Evolutionary conservation across 2,113 vertebrate genomes (phyloP).

Genomic region (Halcyon malimbica): DNA sequence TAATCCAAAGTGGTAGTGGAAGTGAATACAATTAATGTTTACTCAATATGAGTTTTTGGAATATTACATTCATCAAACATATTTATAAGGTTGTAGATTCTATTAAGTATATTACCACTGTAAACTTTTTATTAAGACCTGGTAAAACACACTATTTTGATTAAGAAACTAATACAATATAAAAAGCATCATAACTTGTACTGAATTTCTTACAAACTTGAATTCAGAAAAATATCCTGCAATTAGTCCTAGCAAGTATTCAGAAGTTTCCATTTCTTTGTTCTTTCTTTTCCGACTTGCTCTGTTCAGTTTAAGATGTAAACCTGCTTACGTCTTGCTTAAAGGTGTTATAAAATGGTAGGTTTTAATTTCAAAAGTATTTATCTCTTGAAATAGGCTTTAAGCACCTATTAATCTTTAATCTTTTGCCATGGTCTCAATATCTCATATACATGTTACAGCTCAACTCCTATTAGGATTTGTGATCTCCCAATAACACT

Average conservation of each 20-base stretch:
- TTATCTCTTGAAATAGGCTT: neutral
- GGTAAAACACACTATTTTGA: neutral
- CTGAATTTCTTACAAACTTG: neutral
- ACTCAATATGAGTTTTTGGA: neutral
- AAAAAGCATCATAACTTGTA: neutral
- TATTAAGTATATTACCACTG: neutral
- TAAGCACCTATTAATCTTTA: neutral
- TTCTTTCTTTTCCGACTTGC: neutral
- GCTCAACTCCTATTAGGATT: neutral
- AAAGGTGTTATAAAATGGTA: neutral
- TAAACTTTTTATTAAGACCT: neutral
- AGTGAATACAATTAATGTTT: neutral
- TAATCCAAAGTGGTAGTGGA: neutral
- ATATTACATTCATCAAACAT: neutral
- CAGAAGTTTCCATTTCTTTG: neutral
- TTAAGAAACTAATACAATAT: neutral
- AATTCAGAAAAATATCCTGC: neutral
- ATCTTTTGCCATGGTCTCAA: neutral
- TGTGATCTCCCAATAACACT: neutral
- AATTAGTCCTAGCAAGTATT: neutral
- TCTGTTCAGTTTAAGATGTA: neutral
- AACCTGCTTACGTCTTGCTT: neutral
- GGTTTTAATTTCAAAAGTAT: neutral
- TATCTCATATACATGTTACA: neutral
- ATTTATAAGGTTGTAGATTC: neutral